These are phyloP conservation scores for Catostomus latipinnis DNA, from an alignment of 2,797 vertebrate genomes.

Conservation along the genomic window DNA sequence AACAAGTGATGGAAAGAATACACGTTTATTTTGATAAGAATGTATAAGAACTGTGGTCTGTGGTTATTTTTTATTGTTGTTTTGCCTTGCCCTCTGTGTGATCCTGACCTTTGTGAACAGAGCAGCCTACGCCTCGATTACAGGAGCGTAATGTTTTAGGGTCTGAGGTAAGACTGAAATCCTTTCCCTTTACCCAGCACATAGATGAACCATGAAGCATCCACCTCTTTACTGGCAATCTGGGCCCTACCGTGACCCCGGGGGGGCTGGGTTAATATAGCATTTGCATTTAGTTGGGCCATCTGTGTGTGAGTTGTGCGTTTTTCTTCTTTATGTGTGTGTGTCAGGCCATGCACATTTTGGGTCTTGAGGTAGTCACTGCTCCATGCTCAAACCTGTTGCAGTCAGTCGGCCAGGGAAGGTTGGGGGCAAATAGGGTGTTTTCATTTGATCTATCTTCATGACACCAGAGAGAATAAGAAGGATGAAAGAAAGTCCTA, in stretches of 20 bases:
- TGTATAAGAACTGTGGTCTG: conserved; percentile 65
- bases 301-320: conserved; percentile 74
- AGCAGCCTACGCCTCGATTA: conserved; percentile 61
- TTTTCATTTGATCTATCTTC: conserved; percentile 79
- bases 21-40: conserved; percentile 44
- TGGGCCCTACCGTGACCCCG: conserved; percentile 74
- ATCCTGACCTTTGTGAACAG: conserved; percentile 63
- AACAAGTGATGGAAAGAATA: conserved; percentile 53
- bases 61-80: conserved; percentile 48
- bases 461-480: conserved; percentile 74
- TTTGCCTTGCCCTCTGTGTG: conserved; percentile 64
- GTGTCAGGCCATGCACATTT: conserved; percentile 29
- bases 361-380: conserved; percentile 44
- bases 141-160: conserved; percentile 52
- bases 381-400: conserved; percentile 61
- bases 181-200: conserved; percentile 81
- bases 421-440: conserved; percentile 51
- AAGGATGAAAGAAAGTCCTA: conserved; percentile 53
- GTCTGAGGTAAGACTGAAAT: conserved; percentile 79
- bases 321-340: conserved; percentile 48
- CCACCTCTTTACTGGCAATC: conserved; percentile 81
- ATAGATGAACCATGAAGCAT: conserved; percentile 86
- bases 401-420: conserved; percentile 58
- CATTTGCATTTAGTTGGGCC: conserved; percentile 79
- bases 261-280: conserved; percentile 78